A percentile compares a stretch with the other conserved stretches of the same genome.
phyloP scores from a whole-genome alignment of 2,797 vertebrate genomes.

The Jordanella pulchra region DNA sequence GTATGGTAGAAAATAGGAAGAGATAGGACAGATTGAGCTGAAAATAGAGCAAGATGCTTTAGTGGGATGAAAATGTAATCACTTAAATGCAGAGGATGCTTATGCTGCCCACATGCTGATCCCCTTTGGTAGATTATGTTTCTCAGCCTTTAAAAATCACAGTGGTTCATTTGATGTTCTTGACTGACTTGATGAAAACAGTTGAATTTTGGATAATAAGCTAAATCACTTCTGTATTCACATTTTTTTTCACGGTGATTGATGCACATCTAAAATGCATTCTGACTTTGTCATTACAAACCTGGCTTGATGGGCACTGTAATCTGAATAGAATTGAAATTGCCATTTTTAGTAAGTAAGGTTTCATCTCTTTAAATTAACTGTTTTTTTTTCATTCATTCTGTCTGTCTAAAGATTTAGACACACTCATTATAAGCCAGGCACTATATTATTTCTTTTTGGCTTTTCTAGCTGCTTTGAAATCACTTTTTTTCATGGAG shows the following conservation, averaged over 20 bases:
- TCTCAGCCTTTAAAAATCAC: conserved; percentile 65
- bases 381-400: background rate
- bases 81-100: conserved; percentile 72
- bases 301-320: conserved; percentile 16
- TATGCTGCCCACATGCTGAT: conserved; percentile 65
- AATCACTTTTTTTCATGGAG: background rate
- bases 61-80: conserved; percentile 78
- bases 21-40: conserved; percentile 58
- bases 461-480: background rate
- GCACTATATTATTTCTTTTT: background rate
- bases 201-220: conserved; percentile 54
- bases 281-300: conserved; percentile 31
- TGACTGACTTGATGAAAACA: conserved; percentile 72
- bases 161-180: conserved; percentile 68
- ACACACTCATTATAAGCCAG: background rate
- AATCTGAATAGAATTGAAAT: conserved; percentile 32
- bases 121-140: conserved; percentile 66
- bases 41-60: conserved; percentile 64
- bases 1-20: conserved; percentile 40
- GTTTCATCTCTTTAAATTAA: background rate
- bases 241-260: conserved; percentile 50
- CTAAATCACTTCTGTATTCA: too few relatives aligned
- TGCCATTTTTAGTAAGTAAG: conserved; percentile 7
- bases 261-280: conserved; percentile 46
- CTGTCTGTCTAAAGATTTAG: too few relatives aligned